phyloP scores from a whole-genome alignment of 2,113 vertebrate genomes.

The Oplegnathus fasciatus region DNA sequence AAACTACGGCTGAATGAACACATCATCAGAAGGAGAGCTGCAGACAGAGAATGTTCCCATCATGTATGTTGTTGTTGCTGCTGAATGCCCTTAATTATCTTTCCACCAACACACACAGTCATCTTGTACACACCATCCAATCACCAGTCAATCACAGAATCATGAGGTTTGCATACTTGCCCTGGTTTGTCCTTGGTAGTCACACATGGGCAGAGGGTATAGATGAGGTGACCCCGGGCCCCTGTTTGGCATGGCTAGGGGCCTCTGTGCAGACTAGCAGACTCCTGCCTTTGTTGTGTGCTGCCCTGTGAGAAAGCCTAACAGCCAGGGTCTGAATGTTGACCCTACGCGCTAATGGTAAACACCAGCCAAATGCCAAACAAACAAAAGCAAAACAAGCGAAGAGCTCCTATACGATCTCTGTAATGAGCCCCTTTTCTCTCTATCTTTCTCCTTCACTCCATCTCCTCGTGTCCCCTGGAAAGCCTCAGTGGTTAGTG shows the following conservation, averaged over 20 bases:
- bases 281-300: conserved; percentile 72
- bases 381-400: conserved; percentile 69
- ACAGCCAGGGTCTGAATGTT: conserved; percentile 78
- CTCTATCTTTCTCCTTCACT: conserved; percentile 26
- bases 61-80: conserved; percentile 38
- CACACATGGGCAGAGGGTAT: conserved; percentile 48
- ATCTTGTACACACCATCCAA: not conserved
- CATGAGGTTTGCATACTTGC: conserved; percentile 25
- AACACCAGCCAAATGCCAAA: conserved; percentile 75
- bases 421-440: conserved; percentile 62
- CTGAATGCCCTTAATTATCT: conserved; percentile 25
- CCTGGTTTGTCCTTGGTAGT: conserved; percentile 31
- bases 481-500: conserved; percentile 58
- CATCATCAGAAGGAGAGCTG: not conserved
- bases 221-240: conserved; percentile 50
- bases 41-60: conserved; percentile 14
- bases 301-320: conserved; percentile 57
- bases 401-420: conserved; percentile 36
- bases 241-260: conserved; percentile 53
- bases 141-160: not conserved
- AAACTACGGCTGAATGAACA: not conserved
- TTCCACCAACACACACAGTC: conserved; percentile 18
- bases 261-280: conserved; percentile 71
- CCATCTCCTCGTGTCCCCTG: conserved; percentile 33
- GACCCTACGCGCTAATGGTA: conserved; percentile 73